Conservation (phyloP, 2,888 invertebrate genomes). For the Eretmocerus hayati region DNA sequence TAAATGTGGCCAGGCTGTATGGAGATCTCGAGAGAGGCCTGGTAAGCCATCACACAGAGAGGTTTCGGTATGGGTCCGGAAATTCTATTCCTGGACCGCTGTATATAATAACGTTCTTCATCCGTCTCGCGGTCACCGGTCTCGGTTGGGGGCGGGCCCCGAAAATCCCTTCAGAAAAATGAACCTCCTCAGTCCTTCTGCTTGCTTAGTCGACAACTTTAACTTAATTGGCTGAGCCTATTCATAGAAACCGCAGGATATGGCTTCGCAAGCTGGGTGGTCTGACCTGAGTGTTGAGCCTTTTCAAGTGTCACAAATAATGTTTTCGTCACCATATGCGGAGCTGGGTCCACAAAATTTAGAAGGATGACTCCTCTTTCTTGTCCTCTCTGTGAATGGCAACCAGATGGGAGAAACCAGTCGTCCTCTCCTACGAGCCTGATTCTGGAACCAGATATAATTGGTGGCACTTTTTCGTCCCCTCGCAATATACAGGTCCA, state of each 20-base stretch:
- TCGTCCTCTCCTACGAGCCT: slow-evolving; percentile 18
- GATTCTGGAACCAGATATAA: slow-evolving; percentile 12
- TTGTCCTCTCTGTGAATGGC: too few relatives aligned
- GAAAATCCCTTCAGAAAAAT: slow-evolving; percentile 19
- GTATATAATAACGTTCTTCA: too few relatives aligned
- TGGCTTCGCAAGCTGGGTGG: slow-evolving; percentile 9
- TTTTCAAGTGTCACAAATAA: slow-evolving; percentile 3
- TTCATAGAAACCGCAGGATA: slow-evolving; percentile 17
- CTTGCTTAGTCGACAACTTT: slow-evolving; percentile 24
- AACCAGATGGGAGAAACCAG: slow-evolving; percentile 1
- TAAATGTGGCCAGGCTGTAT: too few relatives aligned
- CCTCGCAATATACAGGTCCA: too few relatives aligned
- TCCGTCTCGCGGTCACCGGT: too few relatives aligned
- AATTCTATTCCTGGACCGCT: slow-evolving; percentile 6
- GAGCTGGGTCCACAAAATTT: too few relatives aligned
- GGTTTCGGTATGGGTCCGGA: slow-evolving; percentile 1
- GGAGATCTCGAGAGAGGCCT: too few relatives aligned
- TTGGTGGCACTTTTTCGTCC: slow-evolving; percentile 14
- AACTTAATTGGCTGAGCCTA: slow-evolving; percentile 27
- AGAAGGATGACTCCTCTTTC: too few relatives aligned
- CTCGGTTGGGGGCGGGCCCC: slow-evolving; percentile 18
- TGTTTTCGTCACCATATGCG: slow-evolving; percentile 4
- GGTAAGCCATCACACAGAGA: too few relatives aligned
- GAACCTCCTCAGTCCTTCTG: slow-evolving; percentile 18
- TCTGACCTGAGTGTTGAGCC: not conserved